Percentiles rank a stretch among this genome's conserved stretches.
Conservation (phyloP, 2,113 vertebrate species). For the Motacilla tschutschensis region DNA sequence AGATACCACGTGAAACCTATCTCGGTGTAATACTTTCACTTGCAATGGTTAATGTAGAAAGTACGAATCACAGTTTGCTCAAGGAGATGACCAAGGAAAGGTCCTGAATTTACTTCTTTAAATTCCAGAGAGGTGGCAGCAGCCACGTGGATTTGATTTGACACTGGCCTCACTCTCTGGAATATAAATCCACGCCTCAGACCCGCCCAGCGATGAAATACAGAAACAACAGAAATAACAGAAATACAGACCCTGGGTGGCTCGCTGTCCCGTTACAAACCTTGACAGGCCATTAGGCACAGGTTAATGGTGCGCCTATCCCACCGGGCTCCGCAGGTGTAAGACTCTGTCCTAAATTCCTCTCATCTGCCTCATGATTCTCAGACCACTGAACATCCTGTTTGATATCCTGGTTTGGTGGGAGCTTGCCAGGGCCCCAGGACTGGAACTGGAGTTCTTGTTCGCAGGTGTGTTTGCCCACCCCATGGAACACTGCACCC, state of each 20-base stretch:
- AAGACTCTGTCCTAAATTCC: no score
- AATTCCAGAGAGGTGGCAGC: not conserved
- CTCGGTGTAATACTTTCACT: not conserved
- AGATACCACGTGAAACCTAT: not conserved
- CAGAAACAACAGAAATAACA: no score
- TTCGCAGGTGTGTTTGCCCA: no score
- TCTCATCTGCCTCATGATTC: no score
- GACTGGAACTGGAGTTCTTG: no score
- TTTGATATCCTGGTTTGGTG: no score
- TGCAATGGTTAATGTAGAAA: not conserved
- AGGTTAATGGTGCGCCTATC: not conserved
- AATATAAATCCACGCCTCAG: fast-evolving
- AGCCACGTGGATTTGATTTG: not conserved
- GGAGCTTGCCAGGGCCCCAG: no score
- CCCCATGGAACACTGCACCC: no score
- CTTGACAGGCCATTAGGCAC: fast-evolving
- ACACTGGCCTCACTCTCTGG: not conserved
- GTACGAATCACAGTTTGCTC: not conserved
- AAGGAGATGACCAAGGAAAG: not conserved
- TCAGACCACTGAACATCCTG: no score
- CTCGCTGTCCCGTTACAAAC: no score
- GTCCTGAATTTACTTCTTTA: not conserved
- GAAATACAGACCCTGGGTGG: not conserved
- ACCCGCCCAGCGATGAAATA: not conserved
- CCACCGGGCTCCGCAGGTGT: not conserved